Evolutionary conservation across 2,888 invertebrate genomes (phyloP), one percentile per base, ranked within the genome.

Genomic region (Cheilosia impressa): DNA sequence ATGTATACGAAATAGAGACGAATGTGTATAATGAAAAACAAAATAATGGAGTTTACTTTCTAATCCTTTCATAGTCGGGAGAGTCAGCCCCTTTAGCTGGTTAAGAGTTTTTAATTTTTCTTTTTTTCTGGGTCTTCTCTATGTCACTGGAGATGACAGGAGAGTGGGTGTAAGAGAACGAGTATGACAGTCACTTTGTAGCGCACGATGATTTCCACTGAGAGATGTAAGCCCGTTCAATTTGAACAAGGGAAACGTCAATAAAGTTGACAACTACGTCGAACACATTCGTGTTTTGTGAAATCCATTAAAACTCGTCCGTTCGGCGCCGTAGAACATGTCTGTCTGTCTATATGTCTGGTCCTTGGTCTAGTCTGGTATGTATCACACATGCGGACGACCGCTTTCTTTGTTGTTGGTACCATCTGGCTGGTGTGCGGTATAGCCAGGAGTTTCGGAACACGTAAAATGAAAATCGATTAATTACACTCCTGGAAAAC

Each of bases 401-500:
- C 22, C 34, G 62, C 45, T 65, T 79, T 63, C 68, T 79, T 73
- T 47, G 24, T 66, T 65, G 1, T 19, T 38, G 24, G 13, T 15
- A 38, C 38, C 38, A 63, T 41, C 19, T 9, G 9, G 5, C 15
- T 13, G 24, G 57, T 22, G 45, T 50, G 43, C 22, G 66, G 66
- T 53, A 1, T 13, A 2, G n/a, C 24, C 7, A 27, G 24, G 27
- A 43, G 5, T n/a, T 24, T 38, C 76, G 83, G 77, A 87, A 87
- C 88, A 69, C 76, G 83, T 72, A 87, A 87, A 88, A 69, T 47
- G 80, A 87, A 88, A 89, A 88, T 89, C 89, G 88, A 89, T 89
- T 89, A 90, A 89, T 90, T 89, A 89, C 88, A 88, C 87, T 88
- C 85, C 87, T 76, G 87, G 73, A 87, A 87, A 88, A 88, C 89